Conservation (phyloP, 2,888 invertebrate genomes). For the Pomacea canaliculata region DNA sequence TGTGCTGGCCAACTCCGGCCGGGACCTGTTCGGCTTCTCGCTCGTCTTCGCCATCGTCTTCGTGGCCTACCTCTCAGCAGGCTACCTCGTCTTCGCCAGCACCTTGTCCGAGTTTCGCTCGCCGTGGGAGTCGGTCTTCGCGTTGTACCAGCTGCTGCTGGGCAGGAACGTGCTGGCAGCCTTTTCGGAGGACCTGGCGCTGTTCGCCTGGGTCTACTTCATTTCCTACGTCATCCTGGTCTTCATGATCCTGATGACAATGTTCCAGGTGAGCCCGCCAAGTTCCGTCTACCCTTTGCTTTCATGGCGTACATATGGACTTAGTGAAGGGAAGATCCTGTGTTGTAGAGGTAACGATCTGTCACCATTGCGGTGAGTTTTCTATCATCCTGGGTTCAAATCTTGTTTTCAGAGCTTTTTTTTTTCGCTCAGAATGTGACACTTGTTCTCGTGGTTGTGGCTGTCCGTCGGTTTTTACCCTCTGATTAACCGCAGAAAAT, state of each 20-base stretch:
- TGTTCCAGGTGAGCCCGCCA: conserved; percentile 33
- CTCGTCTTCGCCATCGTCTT: conserved; percentile 68
- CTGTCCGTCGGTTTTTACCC: too few species aligned
- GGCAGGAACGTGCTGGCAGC: conserved; percentile 48
- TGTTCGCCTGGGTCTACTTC: conserved; percentile 48
- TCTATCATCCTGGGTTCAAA: too few species aligned
- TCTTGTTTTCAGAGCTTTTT: too few species aligned
- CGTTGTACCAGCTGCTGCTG: conserved; percentile 63
- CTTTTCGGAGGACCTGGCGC: conserved; percentile 40
- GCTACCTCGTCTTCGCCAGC: conserved; percentile 63
- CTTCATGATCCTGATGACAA: conserved; percentile 47
- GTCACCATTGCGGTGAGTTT: too few species aligned
- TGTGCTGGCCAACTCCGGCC: conserved; percentile 66
- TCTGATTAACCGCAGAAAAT: too few species aligned
- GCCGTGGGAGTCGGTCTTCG: conserved; percentile 64
- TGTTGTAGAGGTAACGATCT: too few species aligned
- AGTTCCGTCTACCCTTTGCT: too few species aligned
- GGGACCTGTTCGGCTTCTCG: conserved; percentile 68
- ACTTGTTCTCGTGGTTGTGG: too few species aligned
- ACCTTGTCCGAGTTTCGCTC: conserved; percentile 57
- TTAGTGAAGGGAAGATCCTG: too few species aligned
- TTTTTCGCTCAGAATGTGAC: too few species aligned
- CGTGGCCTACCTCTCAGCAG: conserved; percentile 60
- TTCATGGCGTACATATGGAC: too few species aligned
- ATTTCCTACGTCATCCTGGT: conserved; percentile 49